These are phyloP conservation scores for Incurvaria masculella DNA, from an alignment of 2,888 invertebrate genomes.

Conservation along the genomic window DNA sequence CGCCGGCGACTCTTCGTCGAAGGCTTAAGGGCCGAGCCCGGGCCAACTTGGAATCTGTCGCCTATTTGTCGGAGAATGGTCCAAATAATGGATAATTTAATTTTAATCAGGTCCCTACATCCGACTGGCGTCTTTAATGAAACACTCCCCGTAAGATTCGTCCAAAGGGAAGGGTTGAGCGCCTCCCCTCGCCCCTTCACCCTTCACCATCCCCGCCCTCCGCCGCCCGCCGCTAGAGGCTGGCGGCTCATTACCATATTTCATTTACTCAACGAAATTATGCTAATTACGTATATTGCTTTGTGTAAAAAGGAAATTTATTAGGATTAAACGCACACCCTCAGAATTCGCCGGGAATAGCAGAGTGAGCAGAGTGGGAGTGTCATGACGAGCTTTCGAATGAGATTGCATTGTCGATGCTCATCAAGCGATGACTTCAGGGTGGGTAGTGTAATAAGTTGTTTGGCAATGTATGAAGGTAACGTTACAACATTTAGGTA, in stretches of 20 bases:
- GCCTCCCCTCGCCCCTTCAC: constrained; percentile 35
- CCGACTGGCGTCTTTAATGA: constrained; percentile 29
- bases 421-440: no score
- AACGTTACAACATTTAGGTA: no score
- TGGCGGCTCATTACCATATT: constrained; percentile 50
- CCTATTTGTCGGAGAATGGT: not conserved
- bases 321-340: constrained; percentile 46
- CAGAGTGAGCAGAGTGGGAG: not conserved
- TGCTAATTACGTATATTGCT: constrained; percentile 59
- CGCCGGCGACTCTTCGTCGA: no score
- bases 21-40: no score
- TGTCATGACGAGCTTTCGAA: no score
- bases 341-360: not conserved
- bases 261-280: constrained; percentile 59
- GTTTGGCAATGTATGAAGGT: no score
- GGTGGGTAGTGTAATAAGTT: no score
- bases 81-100: constrained; percentile 48
- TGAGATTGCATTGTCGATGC: no score
- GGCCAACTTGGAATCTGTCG: not conserved
- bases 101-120: constrained; percentile 52
- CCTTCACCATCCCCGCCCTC: constrained; percentile 26
- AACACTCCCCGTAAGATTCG: constrained; percentile 24
- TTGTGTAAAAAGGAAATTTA: constrained; percentile 60
- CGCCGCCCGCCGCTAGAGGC: constrained; percentile 17
- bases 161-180: constrained; percentile 10